Conservation (phyloP, 2,113 vertebrate species). For the Neomonachus schauinslandi region DNA sequence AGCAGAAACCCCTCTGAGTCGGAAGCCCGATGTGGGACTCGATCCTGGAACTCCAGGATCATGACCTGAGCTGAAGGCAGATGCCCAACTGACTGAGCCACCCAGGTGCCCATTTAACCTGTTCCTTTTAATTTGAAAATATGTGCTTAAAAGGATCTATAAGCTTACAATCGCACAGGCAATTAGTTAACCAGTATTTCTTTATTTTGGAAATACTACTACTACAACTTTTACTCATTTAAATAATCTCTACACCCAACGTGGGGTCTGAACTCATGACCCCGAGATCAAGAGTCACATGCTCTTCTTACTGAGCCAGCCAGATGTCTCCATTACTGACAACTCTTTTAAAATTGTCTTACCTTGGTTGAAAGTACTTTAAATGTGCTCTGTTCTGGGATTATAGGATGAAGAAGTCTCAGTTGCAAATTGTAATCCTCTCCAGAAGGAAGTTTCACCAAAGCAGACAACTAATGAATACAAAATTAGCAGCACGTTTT, state of each 20-base stretch:
- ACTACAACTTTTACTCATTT: not conserved
- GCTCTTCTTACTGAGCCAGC: not conserved
- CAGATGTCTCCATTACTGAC: not conserved
- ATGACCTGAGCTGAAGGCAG: not conserved
- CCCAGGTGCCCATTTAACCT: not conserved
- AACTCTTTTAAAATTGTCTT: conserved; percentile 68
- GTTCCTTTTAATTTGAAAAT: conserved; percentile 11
- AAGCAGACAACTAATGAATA: conserved; percentile 89
- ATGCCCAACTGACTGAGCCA: not conserved
- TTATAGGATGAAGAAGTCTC: conserved; percentile 91
- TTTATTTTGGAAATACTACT: conserved; percentile 46
- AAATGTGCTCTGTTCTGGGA: conserved; percentile 94
- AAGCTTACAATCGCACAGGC: not conserved
- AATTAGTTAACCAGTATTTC: not conserved
- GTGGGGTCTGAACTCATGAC: not conserved
- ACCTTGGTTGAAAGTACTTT: conserved; percentile 98
- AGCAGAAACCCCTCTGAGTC: not conserved
- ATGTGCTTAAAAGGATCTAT: not conserved
- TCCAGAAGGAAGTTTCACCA: conserved; percentile 90
- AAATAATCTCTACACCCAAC: not conserved
- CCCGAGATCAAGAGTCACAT: not conserved
- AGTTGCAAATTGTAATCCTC: conserved; percentile 91
- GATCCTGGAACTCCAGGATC: not conserved
- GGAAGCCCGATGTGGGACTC: not conserved
- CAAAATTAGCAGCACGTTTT: conserved; percentile 45